These are phyloP conservation scores for Tigriopus californicus DNA, from an alignment of 2,888 invertebrate genomes.

Conservation along the genomic window DNA sequence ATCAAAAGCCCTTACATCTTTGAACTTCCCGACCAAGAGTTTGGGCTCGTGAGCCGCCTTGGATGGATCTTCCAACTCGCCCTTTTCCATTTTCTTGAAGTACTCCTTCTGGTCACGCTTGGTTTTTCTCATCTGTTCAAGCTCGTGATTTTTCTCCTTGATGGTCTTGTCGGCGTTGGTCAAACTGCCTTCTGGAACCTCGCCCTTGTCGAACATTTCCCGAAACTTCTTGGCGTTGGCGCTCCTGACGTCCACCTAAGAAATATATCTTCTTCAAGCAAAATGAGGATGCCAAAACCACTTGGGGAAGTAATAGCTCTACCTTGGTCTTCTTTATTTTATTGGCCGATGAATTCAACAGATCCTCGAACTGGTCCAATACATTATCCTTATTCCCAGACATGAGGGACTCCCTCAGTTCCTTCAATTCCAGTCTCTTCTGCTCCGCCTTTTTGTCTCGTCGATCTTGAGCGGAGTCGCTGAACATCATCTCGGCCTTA, in stretches of 20 bases:
- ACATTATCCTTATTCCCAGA: background rate
- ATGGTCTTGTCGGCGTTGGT: background rate
- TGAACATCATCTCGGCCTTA: constrained; percentile 8
- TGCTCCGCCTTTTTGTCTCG: background rate
- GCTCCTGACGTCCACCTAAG: constrained; percentile 13
- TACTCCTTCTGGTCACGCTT: background rate
- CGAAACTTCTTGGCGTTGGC: constrained; percentile 14
- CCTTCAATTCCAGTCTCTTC: constrained; percentile 8
- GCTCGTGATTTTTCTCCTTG: constrained; percentile 2
- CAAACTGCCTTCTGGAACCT: constrained; percentile 2
- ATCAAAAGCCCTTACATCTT: background rate
- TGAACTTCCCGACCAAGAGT: constrained; percentile 11
- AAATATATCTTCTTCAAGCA: too few relatives aligned
- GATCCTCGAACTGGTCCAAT: constrained; percentile 6
- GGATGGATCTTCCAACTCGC: constrained; percentile 1
- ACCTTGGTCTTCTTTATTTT: constrained; percentile 8
- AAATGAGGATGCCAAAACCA: too few relatives aligned
- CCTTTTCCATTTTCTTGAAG: constrained; percentile 11
- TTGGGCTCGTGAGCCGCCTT: background rate
- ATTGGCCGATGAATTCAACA: background rate
- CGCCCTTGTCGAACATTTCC: constrained; percentile 13
- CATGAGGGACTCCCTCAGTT: background rate
- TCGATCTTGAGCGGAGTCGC: background rate
- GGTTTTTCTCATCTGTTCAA: constrained; percentile 1
- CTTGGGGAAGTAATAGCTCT: too few relatives aligned